Conservation (phyloP, 1,140 invertebrate genomes). For the Trichomalopsis sarcophagae region DNA sequence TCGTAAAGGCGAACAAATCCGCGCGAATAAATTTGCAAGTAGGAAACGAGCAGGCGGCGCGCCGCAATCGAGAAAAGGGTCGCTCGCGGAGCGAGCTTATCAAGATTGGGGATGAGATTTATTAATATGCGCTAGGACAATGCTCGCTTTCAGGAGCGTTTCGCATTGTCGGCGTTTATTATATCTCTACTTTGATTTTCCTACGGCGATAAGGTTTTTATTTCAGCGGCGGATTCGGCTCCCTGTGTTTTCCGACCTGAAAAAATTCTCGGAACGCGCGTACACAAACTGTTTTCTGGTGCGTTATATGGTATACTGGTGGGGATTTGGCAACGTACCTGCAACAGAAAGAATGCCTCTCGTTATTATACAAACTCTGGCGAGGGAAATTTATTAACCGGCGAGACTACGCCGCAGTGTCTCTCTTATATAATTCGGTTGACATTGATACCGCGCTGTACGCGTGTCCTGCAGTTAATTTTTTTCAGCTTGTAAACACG, state of each 20-base stretch:
- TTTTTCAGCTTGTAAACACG: background rate
- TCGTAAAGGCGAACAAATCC: conserved; percentile 48
- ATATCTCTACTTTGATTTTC: conserved; percentile 26
- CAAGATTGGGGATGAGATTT: conserved; percentile 36
- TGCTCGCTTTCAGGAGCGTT: conserved; percentile 27
- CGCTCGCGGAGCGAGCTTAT: background rate
- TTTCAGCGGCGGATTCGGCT: background rate
- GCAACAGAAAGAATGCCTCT: conserved; percentile 1
- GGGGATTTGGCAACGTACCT: background rate
- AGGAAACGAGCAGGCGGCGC: conserved; percentile 16
- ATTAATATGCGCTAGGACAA: conserved; percentile 48
- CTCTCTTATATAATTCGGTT: too few species aligned
- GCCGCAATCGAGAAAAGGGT: conserved; percentile 25
- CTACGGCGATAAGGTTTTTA: conserved; percentile 14
- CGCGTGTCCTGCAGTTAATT: too few species aligned
- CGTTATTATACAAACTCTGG: background rate
- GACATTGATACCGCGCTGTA: too few species aligned
- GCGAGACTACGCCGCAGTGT: too few species aligned
- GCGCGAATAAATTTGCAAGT: conserved; percentile 50
- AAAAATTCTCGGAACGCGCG: background rate
- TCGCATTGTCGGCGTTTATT: background rate
- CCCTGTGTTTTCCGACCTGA: background rate
- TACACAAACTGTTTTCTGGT: background rate
- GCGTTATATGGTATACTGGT: background rate
- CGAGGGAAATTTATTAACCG: too few species aligned